phyloP scores from a whole-genome alignment of 2,113 vertebrate genomes.

The Carlito syrichta region DNA sequence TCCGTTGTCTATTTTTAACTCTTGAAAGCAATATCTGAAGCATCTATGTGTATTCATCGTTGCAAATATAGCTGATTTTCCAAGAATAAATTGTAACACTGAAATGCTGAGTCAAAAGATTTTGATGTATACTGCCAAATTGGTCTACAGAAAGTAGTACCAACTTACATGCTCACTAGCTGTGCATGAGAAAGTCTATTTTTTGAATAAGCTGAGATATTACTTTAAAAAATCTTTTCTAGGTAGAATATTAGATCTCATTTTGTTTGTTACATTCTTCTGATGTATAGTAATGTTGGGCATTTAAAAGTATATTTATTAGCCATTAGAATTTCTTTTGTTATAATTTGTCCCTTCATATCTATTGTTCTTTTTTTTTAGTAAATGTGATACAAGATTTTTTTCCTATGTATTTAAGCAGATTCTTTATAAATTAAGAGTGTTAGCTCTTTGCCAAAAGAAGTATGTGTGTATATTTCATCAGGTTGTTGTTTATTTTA shows the following conservation, averaged over 20 bases:
- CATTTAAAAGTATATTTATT: not conserved
- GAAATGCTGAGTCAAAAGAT: not conserved
- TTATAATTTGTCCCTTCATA: not conserved
- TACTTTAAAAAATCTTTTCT: not conserved
- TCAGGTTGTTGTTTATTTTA: not conserved
- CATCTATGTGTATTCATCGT: not conserved
- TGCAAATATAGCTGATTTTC: not conserved
- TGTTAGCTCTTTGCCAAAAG: not conserved
- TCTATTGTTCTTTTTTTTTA: not conserved
- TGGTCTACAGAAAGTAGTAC: not conserved
- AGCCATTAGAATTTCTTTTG: not conserved
- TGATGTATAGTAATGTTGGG: not conserved
- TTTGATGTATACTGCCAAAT: not conserved
- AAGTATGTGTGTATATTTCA: not conserved
- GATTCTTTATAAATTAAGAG: not conserved
- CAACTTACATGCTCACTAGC: not conserved
- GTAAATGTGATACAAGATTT: not conserved
- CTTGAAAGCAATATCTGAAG: conserved; percentile 7
- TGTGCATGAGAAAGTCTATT: not conserved
- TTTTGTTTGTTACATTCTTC: not conserved
- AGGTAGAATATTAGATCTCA: not conserved
- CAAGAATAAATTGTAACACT: not conserved
- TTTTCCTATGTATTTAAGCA: not conserved
- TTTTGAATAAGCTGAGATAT: not conserved
- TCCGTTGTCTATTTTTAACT: not conserved